Evolutionary conservation across 2,797 vertebrate genomes (phyloP), one percentile per base, ranked within the genome.

Genomic region (Coregonus suidteri): DNA sequence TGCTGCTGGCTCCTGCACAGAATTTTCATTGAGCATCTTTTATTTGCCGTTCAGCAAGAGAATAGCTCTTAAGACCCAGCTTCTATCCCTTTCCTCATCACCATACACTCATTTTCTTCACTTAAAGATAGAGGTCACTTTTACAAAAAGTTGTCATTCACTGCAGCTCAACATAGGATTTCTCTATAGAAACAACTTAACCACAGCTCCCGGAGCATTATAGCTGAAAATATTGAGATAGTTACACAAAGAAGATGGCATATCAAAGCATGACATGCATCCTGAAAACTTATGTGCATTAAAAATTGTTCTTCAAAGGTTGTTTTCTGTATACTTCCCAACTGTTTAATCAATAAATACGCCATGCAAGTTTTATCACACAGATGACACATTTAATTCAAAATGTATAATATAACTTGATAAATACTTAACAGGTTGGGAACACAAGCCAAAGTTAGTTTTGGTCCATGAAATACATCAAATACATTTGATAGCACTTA

Each of bases 321-420:
- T 80, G 75, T 75, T 75, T 79, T 88, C 78, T 82, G 82, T 64
- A 67, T 85, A 86, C 83, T 66, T 84, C 83, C 75, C 80, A 75
- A 34, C 82, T 76, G 84, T 83, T 88, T 34, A 54, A 89, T 91
- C 84, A 85, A 90, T 87, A 89, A 88, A 88, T 62, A 64, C 9
- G 11, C 89, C 84, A 86, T 86, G 77, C 85, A 82, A 79, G 79
- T 88, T 86, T 76, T 35, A 73, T 84, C 79, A 82, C 86, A 88
- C 87, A 90, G 87, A 90, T 90, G 84, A 86, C 73, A 85, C 88
- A 89, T 90, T 86, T 68, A 84, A 82, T 80, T 88, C 72, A 85
- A 86, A 88, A 83, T 72, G 78, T 77, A 90, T 87, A 66, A 79
- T 69, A 81, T 71, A 84, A 82, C 77, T 77, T 77, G 81, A 75